A percentile compares a stretch with the other conserved stretches of the same genome.
phyloP scores from a whole-genome alignment of 2,888 invertebrate species.

The Notodonta ziczac region DNA sequence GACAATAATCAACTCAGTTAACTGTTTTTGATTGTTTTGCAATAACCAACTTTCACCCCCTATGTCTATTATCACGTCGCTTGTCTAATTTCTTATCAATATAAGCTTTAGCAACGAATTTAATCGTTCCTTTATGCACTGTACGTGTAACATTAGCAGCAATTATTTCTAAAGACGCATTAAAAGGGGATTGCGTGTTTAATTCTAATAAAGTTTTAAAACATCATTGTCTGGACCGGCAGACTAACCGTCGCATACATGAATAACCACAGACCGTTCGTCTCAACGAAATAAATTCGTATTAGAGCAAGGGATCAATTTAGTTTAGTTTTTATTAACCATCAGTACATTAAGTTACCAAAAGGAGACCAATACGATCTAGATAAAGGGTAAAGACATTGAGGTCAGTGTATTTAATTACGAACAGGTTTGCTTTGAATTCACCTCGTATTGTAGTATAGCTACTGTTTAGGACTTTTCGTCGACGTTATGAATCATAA shows the following conservation, averaged over 20 bases:
- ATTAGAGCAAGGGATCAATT: too few relatives aligned
- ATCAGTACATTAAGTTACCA: too few relatives aligned
- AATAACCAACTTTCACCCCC: conserved; percentile 47
- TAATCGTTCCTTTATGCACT: conserved; percentile 16
- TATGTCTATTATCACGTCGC: conserved; percentile 39
- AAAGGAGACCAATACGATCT: not conserved
- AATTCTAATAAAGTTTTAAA: conserved; percentile 9
- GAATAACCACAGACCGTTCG: not conserved
- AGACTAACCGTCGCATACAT: not conserved
- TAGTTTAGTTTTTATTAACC: too few relatives aligned
- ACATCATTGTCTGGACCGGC: conserved; percentile 5
- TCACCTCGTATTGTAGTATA: conserved; percentile 12
- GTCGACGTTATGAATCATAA: not conserved
- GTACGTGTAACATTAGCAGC: conserved; percentile 13
- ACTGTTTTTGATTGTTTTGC: conserved; percentile 46
- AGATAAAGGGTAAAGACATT: conserved; percentile 23
- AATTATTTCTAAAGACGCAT: conserved; percentile 17
- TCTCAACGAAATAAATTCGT: not conserved
- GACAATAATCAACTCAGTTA: conserved; percentile 44
- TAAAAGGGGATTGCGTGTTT: conserved; percentile 17
- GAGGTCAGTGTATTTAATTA: conserved; percentile 22
- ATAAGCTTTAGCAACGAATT: conserved; percentile 25
- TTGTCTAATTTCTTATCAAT: conserved; percentile 32
- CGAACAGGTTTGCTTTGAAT: conserved; percentile 33
- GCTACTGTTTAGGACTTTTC: conserved; percentile 14